Base-by-base conservation (phyloP, 2,113 vertebrate species). In the Forbesichthys papilliferus region DNA sequence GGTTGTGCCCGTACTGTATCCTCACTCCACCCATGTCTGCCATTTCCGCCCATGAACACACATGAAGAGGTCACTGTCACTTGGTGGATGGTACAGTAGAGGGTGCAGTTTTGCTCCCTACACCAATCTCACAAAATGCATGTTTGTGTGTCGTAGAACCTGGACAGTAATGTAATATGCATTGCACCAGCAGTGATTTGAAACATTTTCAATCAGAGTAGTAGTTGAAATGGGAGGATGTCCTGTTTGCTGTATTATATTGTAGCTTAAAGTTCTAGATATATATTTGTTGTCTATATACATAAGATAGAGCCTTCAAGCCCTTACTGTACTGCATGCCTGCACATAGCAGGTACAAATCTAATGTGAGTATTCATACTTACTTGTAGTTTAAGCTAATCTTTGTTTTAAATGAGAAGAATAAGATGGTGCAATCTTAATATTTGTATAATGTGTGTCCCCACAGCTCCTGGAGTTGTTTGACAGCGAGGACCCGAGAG, bases 401-500 rank as follows among this genome's bases (percentile, higher is more conserved):
- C 49, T 10, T 33, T 3, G 4, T 58, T 58, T 9, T 58, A 27
- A 4, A 9, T 58, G 14, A 54, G 53, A 56, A 56, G 0, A 6
- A 42, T 42, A 7, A 51, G 11, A 20, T 33, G 9, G 18, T 4
- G 4, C 14, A 66, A 27, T 55, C 16, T 11, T 63, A 27, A 46
- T 48, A 1, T 56, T 2, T 62, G 42, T 78, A 11, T 89, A 81
- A 83, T 65, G 46, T 77, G 14, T 89, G 82, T 84, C 86, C 83
- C 86, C 80, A 34, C 87, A 99, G 98, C 91, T 99, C 77, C 89
- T 99, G 93, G 96, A 99, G 90, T 94, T 98, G 82, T 99, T 99
- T 82, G 96, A 98, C 89, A 99, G 95, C 56, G 97, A 98, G 94
- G 97, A 98, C 84, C 97, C 97, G n/a, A 90, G 97, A 75, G 97